These are phyloP conservation scores for Austrofundulus limnaeus DNA, from an alignment of 2,113 vertebrate species.

Conservation along the genomic window DNA sequence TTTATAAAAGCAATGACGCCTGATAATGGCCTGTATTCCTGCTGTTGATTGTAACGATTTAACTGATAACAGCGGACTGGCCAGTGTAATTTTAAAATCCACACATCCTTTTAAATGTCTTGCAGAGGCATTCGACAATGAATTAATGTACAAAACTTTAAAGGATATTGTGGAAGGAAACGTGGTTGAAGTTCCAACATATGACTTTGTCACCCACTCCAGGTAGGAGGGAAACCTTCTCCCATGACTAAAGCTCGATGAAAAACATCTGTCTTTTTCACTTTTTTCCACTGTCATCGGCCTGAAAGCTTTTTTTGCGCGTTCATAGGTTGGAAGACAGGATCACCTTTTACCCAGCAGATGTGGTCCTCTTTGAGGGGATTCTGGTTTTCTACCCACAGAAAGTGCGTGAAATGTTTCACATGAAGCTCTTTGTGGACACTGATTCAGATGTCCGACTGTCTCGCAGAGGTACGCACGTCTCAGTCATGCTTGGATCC, in stretches of 20 bases:
- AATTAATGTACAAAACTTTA: conserved; percentile 91
- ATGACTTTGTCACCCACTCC: conserved; percentile 96
- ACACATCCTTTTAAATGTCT: conserved; percentile 15
- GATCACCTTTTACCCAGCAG: conserved; percentile 89
- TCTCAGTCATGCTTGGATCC: background rate
- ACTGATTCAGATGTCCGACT: conserved; percentile 93
- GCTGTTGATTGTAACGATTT: background rate
- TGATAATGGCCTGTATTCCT: too few relatives aligned
- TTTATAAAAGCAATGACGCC: too few relatives aligned
- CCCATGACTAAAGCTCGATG: background rate
- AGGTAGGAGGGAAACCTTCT: conserved; percentile 71
- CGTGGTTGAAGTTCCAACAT: conserved; percentile 90
- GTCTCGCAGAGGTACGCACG: conserved; percentile 86
- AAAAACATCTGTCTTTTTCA: background rate
- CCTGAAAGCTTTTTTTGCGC: conserved; percentile 8
- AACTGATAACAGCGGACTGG: background rate
- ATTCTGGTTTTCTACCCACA: conserved; percentile 96
- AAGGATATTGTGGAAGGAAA: conserved; percentile 89
- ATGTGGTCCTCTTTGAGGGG: conserved; percentile 93
- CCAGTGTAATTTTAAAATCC: background rate
- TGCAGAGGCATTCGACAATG: conserved; percentile 94
- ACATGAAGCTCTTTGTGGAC: conserved; percentile 97
- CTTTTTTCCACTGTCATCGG: background rate
- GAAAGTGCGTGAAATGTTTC: conserved; percentile 95
- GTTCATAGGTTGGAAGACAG: conserved; percentile 83